Percentiles rank a stretch among this genome's conserved stretches.
Conservation (phyloP, 2,888 invertebrate genomes). For the Scaptomyza cyrtandrae region DNA sequence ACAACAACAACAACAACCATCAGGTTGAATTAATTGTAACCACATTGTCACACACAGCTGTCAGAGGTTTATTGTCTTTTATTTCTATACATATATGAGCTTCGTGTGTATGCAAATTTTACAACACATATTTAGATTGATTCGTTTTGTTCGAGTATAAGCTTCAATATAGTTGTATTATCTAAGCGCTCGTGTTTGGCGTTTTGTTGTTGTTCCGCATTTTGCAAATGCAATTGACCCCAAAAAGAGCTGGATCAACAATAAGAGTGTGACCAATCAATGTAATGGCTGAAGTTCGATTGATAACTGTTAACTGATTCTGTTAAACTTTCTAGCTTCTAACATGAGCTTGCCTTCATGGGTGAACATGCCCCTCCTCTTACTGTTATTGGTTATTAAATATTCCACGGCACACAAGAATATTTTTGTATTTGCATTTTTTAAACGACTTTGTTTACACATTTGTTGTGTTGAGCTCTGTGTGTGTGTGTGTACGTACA, state of each 20-base stretch:
- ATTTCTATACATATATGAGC: neutral
- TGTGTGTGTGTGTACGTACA: neutral
- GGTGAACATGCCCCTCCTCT: slow-evolving; percentile 13
- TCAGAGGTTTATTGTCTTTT: slow-evolving; percentile 11
- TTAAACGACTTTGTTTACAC: slow-evolving; percentile 49
- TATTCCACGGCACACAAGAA: slow-evolving; percentile 16
- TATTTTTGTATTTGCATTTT: slow-evolving; percentile 30
- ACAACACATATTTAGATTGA: slow-evolving; percentile 22
- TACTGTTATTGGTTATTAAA: slow-evolving; percentile 12
- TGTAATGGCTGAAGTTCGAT: neutral
- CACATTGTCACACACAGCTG: slow-evolving; percentile 25
- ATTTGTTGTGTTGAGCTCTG: slow-evolving; percentile 3
- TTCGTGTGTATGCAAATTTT: slow-evolving; percentile 12
- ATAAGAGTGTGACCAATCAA: slow-evolving; percentile 4
- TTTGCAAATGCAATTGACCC: slow-evolving; percentile 34
- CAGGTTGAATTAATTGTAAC: slow-evolving; percentile 43
- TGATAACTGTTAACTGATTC: neutral
- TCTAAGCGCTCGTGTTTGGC: slow-evolving; percentile 27
- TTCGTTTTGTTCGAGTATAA: slow-evolving; percentile 15
- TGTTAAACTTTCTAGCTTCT: neutral
- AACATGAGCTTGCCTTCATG: neutral
- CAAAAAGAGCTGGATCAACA: neutral
- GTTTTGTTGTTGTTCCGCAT: slow-evolving; percentile 32
- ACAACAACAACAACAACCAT: slow-evolving; percentile 19
- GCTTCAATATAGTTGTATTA: slow-evolving; percentile 4